A percentile compares a stretch with the other conserved stretches of the same genome.
Conservation (phyloP, 2,797 vertebrate genomes). For the Liparis tanakae region DNA sequence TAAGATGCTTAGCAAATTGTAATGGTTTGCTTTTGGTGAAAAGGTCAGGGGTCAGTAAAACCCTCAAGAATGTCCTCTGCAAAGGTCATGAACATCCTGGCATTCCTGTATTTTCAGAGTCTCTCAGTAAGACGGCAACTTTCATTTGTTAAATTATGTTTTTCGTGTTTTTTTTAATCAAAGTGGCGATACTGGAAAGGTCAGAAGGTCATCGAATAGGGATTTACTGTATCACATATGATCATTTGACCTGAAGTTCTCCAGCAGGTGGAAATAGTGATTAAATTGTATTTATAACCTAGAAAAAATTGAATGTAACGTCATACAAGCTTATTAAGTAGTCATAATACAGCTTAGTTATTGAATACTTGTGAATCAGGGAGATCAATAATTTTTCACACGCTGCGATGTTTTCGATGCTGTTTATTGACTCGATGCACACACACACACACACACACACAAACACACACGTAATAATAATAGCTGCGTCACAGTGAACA, state of each 20-base stretch:
- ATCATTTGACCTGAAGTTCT: not conserved
- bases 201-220: not conserved
- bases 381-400: not conserved
- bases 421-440: conserved; percentile 47
- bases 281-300: not conserved
- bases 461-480: not conserved
- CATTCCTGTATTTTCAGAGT: not conserved
- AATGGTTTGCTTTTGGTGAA: not conserved
- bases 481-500: conserved; percentile 18
- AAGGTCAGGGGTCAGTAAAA: conserved; percentile 3
- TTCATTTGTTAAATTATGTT: not conserved
- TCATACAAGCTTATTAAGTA: not conserved
- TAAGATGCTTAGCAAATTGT: not conserved
- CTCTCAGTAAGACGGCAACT: too few species aligned
- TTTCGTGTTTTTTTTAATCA: not conserved
- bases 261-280: not conserved
- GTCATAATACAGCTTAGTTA: not conserved
- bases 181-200: not conserved
- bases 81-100: conserved; percentile 12
- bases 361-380: not conserved
- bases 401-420: not conserved
- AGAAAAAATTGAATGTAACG: not conserved
- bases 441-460: conserved; percentile 1
- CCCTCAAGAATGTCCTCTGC: not conserved
- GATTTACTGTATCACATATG: not conserved